These are phyloP conservation scores for Yasuhikotakia modesta DNA, from an alignment of 2,797 vertebrate genomes.

Conservation along the genomic window DNA sequence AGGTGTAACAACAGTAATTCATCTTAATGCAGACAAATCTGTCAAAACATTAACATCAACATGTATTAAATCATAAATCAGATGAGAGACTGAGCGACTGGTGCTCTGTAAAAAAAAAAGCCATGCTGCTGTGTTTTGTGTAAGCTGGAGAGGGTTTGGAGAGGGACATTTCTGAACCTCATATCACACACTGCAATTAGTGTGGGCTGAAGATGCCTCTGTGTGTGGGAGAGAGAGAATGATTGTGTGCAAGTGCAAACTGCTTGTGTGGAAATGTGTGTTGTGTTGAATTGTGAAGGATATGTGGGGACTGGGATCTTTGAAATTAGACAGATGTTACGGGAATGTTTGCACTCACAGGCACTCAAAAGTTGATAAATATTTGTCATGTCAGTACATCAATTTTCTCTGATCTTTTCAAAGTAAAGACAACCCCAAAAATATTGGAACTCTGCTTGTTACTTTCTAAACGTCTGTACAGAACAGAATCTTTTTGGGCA, in stretches of 20 bases:
- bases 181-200: constrained; percentile 42
- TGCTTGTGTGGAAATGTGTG: constrained; percentile 15
- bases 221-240: constrained; percentile 42
- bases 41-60: neutral
- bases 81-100: neutral
- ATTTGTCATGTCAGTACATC: neutral
- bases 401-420: neutral
- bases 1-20: neutral
- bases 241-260: constrained; percentile 4
- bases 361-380: neutral
- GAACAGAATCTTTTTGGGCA: neutral
- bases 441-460: neutral
- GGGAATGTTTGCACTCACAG: neutral
- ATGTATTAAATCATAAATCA: constrained; percentile 8
- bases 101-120: neutral
- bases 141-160: constrained; percentile 40
- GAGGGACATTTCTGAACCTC: constrained; percentile 53
- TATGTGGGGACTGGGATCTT: constrained; percentile 21
- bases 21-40: neutral
- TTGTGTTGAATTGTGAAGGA: constrained; percentile 24
- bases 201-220: constrained; percentile 48
- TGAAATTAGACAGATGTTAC: constrained; percentile 4
- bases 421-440: neutral
- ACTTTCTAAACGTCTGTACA: neutral
- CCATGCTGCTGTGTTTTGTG: constrained; percentile 19